These are phyloP conservation scores for Sminthopsis crassicaudata DNA, from an alignment of 2,113 vertebrate genomes.

Conservation along the genomic window DNA sequence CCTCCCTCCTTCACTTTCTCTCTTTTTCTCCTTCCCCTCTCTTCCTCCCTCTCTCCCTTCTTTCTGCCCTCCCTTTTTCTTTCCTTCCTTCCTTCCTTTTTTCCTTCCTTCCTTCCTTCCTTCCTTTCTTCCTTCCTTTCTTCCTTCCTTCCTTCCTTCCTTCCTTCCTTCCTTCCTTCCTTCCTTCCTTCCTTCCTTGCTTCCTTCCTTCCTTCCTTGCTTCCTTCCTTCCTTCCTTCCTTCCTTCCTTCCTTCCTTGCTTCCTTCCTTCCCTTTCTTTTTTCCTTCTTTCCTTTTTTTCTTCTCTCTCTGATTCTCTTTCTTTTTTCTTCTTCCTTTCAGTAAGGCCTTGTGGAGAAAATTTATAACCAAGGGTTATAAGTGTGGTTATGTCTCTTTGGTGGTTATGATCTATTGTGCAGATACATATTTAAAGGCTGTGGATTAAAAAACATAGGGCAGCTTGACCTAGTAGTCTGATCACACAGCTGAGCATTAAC, in stretches of 20 bases:
- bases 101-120: too few species aligned
- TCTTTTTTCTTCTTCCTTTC: background rate
- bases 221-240: background rate
- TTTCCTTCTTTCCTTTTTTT: too few species aligned
- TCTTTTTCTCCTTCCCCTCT: too few species aligned
- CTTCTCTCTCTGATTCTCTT: background rate
- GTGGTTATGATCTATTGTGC: constrained; percentile 34
- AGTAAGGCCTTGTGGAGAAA: constrained; percentile 25
- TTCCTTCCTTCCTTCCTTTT: too few species aligned
- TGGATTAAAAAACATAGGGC: constrained; percentile 30
- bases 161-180: background rate
- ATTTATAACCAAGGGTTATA: constrained; percentile 37
- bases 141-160: too few species aligned
- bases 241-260: background rate
- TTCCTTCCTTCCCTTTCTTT: background rate
- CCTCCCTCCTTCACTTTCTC: background rate
- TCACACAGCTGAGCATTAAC: constrained; percentile 27
- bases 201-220: too few species aligned
- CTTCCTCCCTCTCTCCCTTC: too few species aligned
- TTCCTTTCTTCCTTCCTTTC: too few species aligned
- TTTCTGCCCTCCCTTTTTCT: too few species aligned
- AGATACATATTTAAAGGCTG: constrained; percentile 48
- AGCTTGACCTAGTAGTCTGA: background rate
- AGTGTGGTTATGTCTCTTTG: constrained; percentile 6
- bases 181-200: background rate